Evolutionary conservation across 1,140 invertebrate species (phyloP).

Genomic region (Drosophila rufa): DNA sequence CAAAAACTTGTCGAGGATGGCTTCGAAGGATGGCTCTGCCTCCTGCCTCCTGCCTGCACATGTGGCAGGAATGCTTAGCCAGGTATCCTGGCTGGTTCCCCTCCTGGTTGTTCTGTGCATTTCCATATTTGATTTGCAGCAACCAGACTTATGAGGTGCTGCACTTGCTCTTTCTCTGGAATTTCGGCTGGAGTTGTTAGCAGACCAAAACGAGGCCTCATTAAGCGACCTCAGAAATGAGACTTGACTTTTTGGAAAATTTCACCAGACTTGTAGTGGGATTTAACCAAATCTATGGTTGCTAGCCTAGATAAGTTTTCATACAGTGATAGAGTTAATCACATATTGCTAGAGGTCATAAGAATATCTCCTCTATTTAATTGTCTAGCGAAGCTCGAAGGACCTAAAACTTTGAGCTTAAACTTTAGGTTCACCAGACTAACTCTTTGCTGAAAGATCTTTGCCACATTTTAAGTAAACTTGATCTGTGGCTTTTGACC

Average conservation of each 20-base stretch:
- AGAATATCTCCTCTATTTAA: background rate
- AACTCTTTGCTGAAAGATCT: too few species aligned
- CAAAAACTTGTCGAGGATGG: conserved; percentile 60
- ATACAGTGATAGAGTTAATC: too few species aligned
- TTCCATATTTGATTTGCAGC: conserved; percentile 74
- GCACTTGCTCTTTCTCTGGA: background rate
- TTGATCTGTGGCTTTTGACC: conserved; percentile 3
- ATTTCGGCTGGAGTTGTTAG: conserved; percentile 6
- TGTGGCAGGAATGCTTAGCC: conserved; percentile 13
- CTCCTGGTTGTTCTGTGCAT: conserved; percentile 28
- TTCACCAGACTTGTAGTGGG: too few species aligned
- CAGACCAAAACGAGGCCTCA: background rate
- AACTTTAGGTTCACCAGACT: too few species aligned
- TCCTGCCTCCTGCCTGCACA: conserved; percentile 1
- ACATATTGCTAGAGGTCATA: background rate
- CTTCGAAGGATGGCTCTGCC: conserved; percentile 17
- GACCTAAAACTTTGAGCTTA: fast-evolving
- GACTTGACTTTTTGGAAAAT: background rate
- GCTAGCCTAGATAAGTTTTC: too few species aligned
- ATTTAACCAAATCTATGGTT: too few species aligned
- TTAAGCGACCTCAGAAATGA: background rate
- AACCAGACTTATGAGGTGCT: conserved; percentile 29
- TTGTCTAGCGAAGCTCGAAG: background rate
- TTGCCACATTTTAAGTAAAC: conserved; percentile 11
- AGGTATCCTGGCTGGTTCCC: too few species aligned